Conservation (phyloP, 2,888 invertebrate genomes). For the Lasioglossum calceatum region DNA sequence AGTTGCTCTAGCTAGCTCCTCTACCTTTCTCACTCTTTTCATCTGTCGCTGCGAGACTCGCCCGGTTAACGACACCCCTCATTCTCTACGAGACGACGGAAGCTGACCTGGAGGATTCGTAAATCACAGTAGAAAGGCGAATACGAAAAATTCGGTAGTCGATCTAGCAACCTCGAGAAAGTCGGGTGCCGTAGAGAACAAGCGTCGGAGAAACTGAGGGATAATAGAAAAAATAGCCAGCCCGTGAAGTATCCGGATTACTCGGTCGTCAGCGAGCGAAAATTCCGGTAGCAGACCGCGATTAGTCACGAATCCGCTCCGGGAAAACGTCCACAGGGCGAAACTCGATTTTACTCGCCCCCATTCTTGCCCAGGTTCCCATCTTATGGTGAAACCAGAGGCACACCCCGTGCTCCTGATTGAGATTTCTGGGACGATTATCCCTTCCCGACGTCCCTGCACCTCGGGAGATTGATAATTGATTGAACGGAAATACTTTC, state of each 20-base stretch:
- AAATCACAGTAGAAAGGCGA: constrained; percentile 60
- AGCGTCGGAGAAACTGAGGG: constrained; percentile 17
- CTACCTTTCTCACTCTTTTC: constrained; percentile 10
- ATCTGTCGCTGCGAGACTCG: neutral
- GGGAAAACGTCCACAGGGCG: neutral
- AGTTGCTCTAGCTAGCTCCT: neutral
- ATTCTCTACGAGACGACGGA: constrained; percentile 5
- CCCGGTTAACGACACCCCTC: constrained; percentile 5
- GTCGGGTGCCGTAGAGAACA: constrained; percentile 10
- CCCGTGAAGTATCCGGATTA: constrained; percentile 76
- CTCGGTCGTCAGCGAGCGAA: constrained; percentile 79
- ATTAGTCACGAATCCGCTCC: constrained; percentile 77
- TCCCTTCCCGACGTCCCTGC: neutral
- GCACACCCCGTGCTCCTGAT: neutral
- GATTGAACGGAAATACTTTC: neutral
- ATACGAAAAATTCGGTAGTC: constrained; percentile 55
- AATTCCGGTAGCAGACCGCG: constrained; percentile 76
- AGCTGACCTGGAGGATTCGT: constrained; percentile 50
- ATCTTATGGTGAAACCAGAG: neutral
- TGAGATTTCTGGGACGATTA: neutral
- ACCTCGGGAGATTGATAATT: neutral
- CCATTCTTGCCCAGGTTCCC: neutral
- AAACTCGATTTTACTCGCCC: constrained; percentile 1
- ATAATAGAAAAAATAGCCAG: constrained; percentile 39
- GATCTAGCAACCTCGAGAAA: constrained; percentile 52